A percentile compares a stretch with the other conserved stretches of the same genome.
Evolutionary conservation across 2,113 vertebrate species (phyloP).

Genomic region (Tonatia bakeri): DNA sequence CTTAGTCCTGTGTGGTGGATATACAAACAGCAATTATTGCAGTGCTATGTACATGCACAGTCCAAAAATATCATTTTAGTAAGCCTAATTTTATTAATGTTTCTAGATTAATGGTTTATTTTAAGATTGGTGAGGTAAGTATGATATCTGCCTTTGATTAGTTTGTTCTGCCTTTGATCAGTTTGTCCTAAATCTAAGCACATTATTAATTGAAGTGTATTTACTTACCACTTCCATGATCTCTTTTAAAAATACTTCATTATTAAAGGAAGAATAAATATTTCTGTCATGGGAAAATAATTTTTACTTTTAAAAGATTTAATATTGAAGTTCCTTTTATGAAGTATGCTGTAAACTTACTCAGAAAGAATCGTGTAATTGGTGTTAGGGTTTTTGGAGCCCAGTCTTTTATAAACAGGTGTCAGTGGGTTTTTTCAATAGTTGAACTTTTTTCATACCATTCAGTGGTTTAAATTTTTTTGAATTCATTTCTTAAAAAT

Average conservation of each 20-base stretch:
- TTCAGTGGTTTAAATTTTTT: background rate
- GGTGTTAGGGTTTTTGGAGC: background rate
- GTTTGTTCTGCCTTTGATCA: background rate
- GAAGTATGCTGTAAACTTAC: background rate
- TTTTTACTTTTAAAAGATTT: background rate
- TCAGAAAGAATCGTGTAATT: background rate
- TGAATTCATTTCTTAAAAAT: background rate
- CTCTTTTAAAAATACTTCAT: background rate
- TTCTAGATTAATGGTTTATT: background rate
- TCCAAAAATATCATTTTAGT: background rate
- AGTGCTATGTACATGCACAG: background rate
- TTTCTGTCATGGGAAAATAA: background rate
- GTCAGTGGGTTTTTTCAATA: background rate
- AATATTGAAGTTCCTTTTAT: background rate
- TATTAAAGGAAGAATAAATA: background rate
- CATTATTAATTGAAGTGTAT: background rate
- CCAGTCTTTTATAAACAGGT: background rate
- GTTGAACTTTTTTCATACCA: background rate
- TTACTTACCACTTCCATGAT: background rate
- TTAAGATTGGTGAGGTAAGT: background rate
- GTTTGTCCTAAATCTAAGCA: background rate
- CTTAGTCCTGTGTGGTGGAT: background rate
- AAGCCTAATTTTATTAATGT: background rate
- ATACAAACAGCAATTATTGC: background rate
- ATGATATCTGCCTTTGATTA: background rate